Evolutionary conservation across 30 jellyfish, hydroid and myxozoan genomes (phyloP).

Genomic region (Aurelia aurita complex sp. Pacific): DNA sequence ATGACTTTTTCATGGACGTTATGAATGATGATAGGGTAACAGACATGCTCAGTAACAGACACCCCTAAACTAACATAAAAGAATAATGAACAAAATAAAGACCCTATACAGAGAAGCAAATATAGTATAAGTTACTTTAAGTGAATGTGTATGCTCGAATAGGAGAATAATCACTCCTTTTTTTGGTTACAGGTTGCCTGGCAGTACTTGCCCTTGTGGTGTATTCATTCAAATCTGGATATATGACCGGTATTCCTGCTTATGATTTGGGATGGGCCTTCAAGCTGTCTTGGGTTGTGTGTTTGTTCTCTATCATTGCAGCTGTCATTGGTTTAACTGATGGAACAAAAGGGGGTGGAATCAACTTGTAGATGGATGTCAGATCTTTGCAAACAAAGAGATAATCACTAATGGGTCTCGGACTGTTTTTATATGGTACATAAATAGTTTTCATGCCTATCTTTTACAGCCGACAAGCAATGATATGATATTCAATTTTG

Average conservation of each 20-base stretch:
- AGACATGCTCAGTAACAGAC: no score
- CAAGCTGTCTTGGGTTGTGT: slow-evolving; percentile 28
- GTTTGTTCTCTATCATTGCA: slow-evolving; percentile 13
- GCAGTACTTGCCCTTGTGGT: slow-evolving; percentile 15
- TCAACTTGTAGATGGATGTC: slow-evolving; percentile 1
- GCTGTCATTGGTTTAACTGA: slow-evolving; percentile 39
- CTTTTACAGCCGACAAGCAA: no score
- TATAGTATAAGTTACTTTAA: no score
- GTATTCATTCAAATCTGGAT: slow-evolving; percentile 36
- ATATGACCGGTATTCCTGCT: slow-evolving; percentile 8
- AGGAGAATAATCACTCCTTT: not conserved
- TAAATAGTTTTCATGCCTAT: no score
- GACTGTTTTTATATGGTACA: no score
- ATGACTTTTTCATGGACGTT: no score
- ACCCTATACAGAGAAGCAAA: no score
- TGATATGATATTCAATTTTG: no score
- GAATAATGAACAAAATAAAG: no score
- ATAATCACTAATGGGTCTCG: no score
- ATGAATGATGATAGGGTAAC: no score
- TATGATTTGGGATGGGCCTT: slow-evolving; percentile 49
- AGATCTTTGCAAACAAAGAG: not conserved
- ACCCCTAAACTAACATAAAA: no score
- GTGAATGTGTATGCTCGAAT: not conserved
- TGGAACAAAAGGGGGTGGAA: slow-evolving; percentile 39
- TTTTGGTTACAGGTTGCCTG: slow-evolving; percentile 14